Evolutionary conservation across 1,140 invertebrate species (phyloP), one percentile per base, ranked within the genome.

Genomic region (Saccostrea glomerata): DNA sequence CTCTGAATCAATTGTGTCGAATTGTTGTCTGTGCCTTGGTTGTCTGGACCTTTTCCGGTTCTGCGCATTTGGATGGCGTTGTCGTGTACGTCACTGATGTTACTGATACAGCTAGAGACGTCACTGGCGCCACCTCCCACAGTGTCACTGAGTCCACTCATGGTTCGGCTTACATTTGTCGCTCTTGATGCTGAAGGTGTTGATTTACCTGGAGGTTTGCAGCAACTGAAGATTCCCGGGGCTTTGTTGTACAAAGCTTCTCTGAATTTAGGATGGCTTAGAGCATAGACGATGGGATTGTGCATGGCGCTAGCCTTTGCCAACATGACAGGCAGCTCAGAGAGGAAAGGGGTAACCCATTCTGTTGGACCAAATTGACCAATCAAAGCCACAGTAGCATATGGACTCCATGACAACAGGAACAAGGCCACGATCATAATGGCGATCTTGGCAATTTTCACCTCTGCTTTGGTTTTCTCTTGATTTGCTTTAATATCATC

Each of bases 241-340:
- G 92, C 88, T 20, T 77, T 82, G 12, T 90, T 89, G 84, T 92
- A 85, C 12, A 94, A 23, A 20, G 92, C 92, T 56, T 91, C 91
- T 40, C 94, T 87, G 90, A 94, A 94, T 87, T 92, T 94, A 3
- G 94, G 94, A 89, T 94, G 94, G 83, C 92, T 94, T 63, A 97
- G 96, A 7, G 97, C 97, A 94, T 98, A 98, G 66, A 98, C 97
- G 70, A 98, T 95, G 0, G 97, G 97, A 93, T 98, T 97, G 94
- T 97, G 97, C 93, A 97, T 97, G 58, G 97, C 97, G 23, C 97
- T 97, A 66, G 97, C 96, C 93, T 98, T 98, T 47, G 97, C 97
- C 15, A 97, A 96, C 20, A 98, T 94, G 5, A 97, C 97, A 4
- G 97, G 97, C 23, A 97, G 94, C 20, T 97, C 96, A 2, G 96